Conservation (phyloP, 2,797 vertebrate genomes). For the Natrix natrix region DNA sequence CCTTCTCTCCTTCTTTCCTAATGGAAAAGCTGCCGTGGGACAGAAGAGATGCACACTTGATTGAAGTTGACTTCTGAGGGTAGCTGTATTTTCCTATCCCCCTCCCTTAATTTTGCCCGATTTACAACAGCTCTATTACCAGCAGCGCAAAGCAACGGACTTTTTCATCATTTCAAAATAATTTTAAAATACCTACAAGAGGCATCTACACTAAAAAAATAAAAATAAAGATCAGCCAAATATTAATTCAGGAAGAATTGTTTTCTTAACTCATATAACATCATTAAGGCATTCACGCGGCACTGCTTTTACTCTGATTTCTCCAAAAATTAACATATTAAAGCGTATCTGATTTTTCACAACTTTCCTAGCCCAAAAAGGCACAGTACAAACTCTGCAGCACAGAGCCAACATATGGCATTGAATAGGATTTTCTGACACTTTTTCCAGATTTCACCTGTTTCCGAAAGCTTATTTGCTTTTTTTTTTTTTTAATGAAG, state of each 20-base stretch:
- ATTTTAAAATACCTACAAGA: neutral
- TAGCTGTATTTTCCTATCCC: neutral
- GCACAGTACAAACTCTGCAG: neutral
- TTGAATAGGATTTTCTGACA: neutral
- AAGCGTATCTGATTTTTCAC: neutral
- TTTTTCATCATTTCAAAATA: neutral
- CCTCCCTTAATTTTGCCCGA: neutral
- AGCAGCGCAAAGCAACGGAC: neutral
- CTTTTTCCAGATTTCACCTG: neutral
- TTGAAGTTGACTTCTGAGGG: neutral
- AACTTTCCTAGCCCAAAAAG: neutral
- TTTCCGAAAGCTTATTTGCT: neutral
- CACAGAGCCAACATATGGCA: neutral
- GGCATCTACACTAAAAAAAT: neutral
- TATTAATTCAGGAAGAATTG: neutral
- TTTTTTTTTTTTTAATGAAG: neutral
- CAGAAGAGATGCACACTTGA: neutral
- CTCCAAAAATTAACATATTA: neutral
- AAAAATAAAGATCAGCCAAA: neutral
- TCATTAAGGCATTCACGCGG: neutral
- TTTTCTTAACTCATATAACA: neutral
- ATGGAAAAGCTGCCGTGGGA: neutral
- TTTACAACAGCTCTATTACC: neutral
- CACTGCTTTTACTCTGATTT: neutral
- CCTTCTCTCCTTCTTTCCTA: neutral